A percentile compares a stretch with the other conserved stretches of the same genome.
phyloP scores from a whole-genome alignment of 2,888 invertebrate genomes.

The Acanthosepion pharaonis region DNA sequence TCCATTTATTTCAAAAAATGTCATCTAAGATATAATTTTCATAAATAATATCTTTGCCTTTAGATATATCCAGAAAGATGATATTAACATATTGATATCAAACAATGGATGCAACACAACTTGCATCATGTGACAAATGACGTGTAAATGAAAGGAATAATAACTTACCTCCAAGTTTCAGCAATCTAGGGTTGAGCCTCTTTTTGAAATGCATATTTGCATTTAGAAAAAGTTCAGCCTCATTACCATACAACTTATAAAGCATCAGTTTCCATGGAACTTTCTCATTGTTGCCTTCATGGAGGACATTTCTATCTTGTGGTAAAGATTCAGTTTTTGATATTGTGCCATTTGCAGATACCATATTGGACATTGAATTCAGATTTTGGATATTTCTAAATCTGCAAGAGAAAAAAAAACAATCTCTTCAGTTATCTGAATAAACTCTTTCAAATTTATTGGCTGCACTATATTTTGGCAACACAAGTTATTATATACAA shows the following conservation, averaged over 20 bases:
- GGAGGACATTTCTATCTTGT: background rate
- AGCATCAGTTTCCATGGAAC: conserved; percentile 53
- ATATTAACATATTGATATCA: no score
- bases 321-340: background rate
- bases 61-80: no score
- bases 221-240: conserved; percentile 69
- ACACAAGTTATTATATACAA: background rate
- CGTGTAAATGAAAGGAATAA: background rate
- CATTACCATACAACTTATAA: conserved; percentile 67
- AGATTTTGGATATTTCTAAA: background rate
- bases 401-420: background rate
- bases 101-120: no score
- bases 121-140: no score
- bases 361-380: background rate
- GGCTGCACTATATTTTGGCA: background rate
- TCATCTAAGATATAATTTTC: no score
- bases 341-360: background rate
- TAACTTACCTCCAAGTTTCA: conserved; percentile 53
- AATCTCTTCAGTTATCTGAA: background rate
- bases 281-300: background rate
- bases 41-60: no score
- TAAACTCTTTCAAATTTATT: background rate
- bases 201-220: conserved; percentile 64
- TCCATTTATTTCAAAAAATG: no score
- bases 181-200: conserved; percentile 56